phyloP scores from a whole-genome alignment of 2,113 vertebrate genomes.

The Mola mola region DNA sequence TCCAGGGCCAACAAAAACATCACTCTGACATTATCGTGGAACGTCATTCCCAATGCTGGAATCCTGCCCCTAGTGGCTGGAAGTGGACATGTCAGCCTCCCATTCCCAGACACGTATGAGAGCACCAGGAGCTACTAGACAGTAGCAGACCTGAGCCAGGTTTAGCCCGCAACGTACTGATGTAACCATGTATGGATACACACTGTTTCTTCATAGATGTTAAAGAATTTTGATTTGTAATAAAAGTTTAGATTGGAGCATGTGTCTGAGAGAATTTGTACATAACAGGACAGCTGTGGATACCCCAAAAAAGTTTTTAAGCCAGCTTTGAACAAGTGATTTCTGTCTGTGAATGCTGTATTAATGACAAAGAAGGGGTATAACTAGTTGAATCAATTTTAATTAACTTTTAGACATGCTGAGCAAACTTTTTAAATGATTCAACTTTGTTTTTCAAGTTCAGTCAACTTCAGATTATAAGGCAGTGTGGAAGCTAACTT shows the following conservation, averaged over 20 bases:
- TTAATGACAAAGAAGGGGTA: too few relatives aligned
- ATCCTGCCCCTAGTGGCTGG: slow-evolving; percentile 95
- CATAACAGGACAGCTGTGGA: too few relatives aligned
- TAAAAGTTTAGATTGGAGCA: neutral
- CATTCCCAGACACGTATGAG: slow-evolving; percentile 95
- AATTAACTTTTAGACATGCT: too few relatives aligned
- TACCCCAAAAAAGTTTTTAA: neutral
- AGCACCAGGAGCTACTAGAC: slow-evolving; percentile 91
- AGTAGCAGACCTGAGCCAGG: neutral
- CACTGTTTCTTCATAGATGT: neutral
- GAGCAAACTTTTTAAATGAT: too few relatives aligned
- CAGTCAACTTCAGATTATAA: too few relatives aligned
- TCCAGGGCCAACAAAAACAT: slow-evolving; percentile 95
- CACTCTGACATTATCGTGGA: slow-evolving; percentile 97
- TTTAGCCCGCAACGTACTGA: neutral
- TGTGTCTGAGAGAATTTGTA: too few relatives aligned
- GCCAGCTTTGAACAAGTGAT: too few relatives aligned
- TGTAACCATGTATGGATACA: too few relatives aligned
- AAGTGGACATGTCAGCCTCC: slow-evolving; percentile 90
- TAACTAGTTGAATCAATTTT: too few relatives aligned
- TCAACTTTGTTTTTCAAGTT: too few relatives aligned
- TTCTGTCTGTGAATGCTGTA: too few relatives aligned
- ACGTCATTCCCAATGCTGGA: slow-evolving; percentile 97
- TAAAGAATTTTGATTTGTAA: neutral
- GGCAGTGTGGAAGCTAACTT: too few relatives aligned